Evolutionary conservation across 1,140 invertebrate genomes (phyloP).

Genomic region (Antheraea pernyi): DNA sequence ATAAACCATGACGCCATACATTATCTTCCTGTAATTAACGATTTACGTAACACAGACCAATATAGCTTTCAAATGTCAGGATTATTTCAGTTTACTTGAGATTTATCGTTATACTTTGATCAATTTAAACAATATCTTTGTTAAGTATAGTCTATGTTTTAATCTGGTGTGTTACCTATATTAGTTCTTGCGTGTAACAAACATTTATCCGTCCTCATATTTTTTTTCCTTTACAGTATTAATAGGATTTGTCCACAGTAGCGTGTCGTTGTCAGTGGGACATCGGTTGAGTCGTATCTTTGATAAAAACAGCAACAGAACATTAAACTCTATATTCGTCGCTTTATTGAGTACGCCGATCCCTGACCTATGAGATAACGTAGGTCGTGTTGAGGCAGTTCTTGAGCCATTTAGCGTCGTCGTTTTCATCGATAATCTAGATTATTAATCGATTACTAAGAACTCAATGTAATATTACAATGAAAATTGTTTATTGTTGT

Average conservation of each 20-base stretch:
- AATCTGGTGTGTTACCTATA: no score
- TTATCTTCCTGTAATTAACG: no score
- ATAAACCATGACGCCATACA: no score
- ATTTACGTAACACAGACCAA: no score
- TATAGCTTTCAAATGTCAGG: no score
- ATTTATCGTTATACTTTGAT: no score
- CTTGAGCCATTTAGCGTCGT: constrained; percentile 26
- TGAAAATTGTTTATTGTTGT: background rate
- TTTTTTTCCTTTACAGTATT: no score
- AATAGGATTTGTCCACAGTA: background rate
- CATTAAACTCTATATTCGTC: constrained; percentile 2
- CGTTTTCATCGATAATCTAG: constrained; percentile 23
- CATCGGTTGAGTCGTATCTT: background rate
- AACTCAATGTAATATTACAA: background rate
- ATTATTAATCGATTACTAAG: background rate
- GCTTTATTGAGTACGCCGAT: constrained; percentile 23
- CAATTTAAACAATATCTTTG: no score
- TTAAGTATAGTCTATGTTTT: no score
- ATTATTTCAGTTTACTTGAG: no score
- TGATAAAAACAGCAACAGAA: constrained; percentile 12
- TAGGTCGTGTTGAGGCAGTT: constrained; percentile 30
- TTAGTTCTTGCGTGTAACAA: no score
- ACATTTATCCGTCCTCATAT: no score
- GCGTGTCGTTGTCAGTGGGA: background rate
- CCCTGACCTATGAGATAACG: constrained; percentile 30